These are phyloP conservation scores for Pipa parva DNA, from an alignment of 2,113 vertebrate genomes.

Conservation along the genomic window DNA sequence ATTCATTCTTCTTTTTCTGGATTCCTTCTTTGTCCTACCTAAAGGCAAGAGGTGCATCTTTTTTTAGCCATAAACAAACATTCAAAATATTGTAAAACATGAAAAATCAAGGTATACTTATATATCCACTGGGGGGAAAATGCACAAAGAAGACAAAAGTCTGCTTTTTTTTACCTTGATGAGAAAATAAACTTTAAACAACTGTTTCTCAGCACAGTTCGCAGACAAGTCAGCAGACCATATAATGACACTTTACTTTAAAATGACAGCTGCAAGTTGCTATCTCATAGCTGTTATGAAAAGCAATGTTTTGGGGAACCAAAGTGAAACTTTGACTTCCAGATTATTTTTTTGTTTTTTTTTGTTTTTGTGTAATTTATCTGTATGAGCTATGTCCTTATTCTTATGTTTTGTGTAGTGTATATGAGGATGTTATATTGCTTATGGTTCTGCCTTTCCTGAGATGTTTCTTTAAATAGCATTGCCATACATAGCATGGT, in stretches of 20 bases:
- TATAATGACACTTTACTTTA: conserved; percentile 45
- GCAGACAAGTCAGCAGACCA: conserved; percentile 34
- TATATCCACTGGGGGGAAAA: conserved; percentile 57
- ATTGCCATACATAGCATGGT: too few relatives aligned
- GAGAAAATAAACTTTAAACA: conserved; percentile 41
- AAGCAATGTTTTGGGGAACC: conserved; percentile 15
- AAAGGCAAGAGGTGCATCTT: conserved; percentile 60
- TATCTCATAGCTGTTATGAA: conserved; percentile 41
- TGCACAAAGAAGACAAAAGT: conserved; percentile 34
- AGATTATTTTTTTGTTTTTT: conserved; percentile 10
- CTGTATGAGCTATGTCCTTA: conserved; percentile 18
- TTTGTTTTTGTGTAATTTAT: conserved; percentile 41
- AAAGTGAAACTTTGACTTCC: conserved; percentile 5
- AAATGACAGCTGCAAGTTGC: neutral
- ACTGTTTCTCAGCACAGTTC: conserved; percentile 34
- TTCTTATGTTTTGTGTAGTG: conserved; percentile 5
- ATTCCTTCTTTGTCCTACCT: conserved; percentile 96
- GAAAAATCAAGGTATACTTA: conserved; percentile 52
- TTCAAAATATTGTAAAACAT: conserved; percentile 37
- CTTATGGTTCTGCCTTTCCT: conserved; percentile 9
- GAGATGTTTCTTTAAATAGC: neutral
- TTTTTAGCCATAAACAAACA: conserved; percentile 57
- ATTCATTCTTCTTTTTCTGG: conserved; percentile 98
- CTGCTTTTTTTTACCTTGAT: conserved; percentile 51
- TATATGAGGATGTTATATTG: conserved; percentile 11